Percentiles rank a stretch among this genome's conserved stretches.
Conservation (phyloP, 2,888 invertebrate species). For the Lathronympha strigana region DNA sequence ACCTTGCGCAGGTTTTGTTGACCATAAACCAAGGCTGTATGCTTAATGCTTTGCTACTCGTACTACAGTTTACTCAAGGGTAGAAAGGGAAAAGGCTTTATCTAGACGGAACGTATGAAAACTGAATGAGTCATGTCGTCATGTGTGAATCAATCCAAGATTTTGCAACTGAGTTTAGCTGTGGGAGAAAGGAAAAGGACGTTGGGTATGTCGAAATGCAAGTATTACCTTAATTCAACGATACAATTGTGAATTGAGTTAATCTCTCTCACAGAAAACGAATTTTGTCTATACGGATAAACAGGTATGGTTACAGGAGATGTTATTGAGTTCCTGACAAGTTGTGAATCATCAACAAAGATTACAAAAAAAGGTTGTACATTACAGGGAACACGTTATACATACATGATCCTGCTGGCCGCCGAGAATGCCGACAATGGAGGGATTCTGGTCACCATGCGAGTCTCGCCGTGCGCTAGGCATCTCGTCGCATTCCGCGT, state of each 20-base stretch:
- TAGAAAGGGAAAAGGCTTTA: constrained; percentile 45
- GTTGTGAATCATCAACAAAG: neutral
- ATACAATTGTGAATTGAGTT: neutral
- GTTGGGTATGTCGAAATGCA: neutral
- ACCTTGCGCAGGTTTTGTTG: constrained; percentile 49
- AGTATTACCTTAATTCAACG: neutral
- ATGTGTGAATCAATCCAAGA: constrained; percentile 46
- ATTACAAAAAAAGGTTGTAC: constrained; percentile 25
- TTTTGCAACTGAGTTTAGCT: constrained; percentile 6
- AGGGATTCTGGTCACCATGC: constrained; percentile 74
- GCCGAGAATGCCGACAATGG: constrained; percentile 81
- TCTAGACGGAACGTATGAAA: constrained; percentile 40
- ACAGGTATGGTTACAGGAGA: no score
- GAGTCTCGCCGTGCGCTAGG: constrained; percentile 65
- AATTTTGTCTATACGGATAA: no score
- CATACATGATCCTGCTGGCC: constrained; percentile 82
- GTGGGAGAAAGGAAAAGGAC: neutral
- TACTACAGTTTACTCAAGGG: constrained; percentile 22
- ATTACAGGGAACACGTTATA: constrained; percentile 48
- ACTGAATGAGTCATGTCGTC: constrained; percentile 52
- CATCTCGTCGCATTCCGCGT: constrained; percentile 54
- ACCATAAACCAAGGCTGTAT: constrained; percentile 32
- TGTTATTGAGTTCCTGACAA: no score
- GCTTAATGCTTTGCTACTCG: constrained; percentile 21
- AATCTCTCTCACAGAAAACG: neutral